Evolutionary conservation across 2,113 vertebrate species (phyloP), one percentile per base, ranked within the genome.

Genomic region (Acanthochromis polyacanthus): DNA sequence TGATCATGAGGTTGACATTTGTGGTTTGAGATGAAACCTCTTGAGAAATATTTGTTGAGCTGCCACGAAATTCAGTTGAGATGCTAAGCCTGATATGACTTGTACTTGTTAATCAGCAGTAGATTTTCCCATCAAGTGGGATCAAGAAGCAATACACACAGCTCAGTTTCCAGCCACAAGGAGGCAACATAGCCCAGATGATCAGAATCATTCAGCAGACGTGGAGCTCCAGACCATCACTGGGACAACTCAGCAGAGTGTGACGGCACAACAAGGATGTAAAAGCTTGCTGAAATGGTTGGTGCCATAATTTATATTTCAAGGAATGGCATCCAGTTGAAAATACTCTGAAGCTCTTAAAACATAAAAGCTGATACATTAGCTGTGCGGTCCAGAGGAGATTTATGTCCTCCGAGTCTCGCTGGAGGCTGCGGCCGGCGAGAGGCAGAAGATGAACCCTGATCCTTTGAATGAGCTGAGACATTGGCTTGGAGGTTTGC

Each of bases 401-500:
- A 86, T 91, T 86, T 78, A 87, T 57, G 59, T 71, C 60, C 61
- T 22, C 40, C 58, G 70, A 71, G 78, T 75, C 22, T 32, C 55
- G 48, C 80, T 82, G 72, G 62, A 89, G 85, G 80, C 81, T 90
- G 87, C n/a, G 73, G 88, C 53, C 64, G 58, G 71, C 4, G 48
- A 60, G 64, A 55, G 72, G 59, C 59, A 71, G 79, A 84, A 55
- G 83, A 80, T 71, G 86, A 88, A 84, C 79, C 72, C 74, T 36
- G 76, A 57, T 75, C 76, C 81, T 83, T 52, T 64, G 76, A 81
- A 85, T 87, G 84, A 59, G 86, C 85, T 88, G 85, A 94, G 91
- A 92, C 91, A 89, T 85, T 85, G 93, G 90, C 88, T 89, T 93
- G 92, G 92, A 87, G 89, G 87, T 91, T 86, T 75, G 92, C 92